A percentile compares a stretch with the other conserved stretches of the same genome.
Evolutionary conservation across 2,797 vertebrate species (phyloP).

Genomic region (Acanthurus tractus): DNA sequence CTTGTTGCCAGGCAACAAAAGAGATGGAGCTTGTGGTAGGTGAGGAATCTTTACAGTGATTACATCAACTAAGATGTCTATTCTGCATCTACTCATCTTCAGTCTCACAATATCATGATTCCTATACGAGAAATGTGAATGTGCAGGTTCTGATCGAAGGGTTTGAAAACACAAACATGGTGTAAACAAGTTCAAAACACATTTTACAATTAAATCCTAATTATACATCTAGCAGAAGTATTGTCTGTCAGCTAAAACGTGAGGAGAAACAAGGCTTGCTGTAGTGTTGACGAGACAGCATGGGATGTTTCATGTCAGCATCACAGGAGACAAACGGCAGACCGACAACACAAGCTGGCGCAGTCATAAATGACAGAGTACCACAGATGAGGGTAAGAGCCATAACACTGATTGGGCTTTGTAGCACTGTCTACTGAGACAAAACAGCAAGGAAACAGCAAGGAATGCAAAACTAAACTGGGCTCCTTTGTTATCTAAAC

Average conservation of each 20-base stretch:
- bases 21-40: slow-evolving; percentile 38
- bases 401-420: slow-evolving; percentile 41
- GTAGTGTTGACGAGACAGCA: slow-evolving; percentile 42
- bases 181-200: not conserved
- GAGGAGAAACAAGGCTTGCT: slow-evolving; percentile 29
- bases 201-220: slow-evolving; percentile 39
- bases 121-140: not conserved
- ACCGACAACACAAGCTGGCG: slow-evolving; percentile 61
- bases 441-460: not conserved
- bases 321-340: slow-evolving; percentile 56
- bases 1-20: slow-evolving; percentile 82
- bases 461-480: slow-evolving; percentile 7
- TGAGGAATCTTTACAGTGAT: slow-evolving; percentile 55
- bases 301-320: slow-evolving; percentile 56
- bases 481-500: not conserved
- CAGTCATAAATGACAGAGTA: slow-evolving; percentile 61
- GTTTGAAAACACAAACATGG: slow-evolving; percentile 7
- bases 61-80: slow-evolving; percentile 23
- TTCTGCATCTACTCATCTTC: slow-evolving; percentile 21
- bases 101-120: slow-evolving; percentile 9
- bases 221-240: slow-evolving; percentile 24
- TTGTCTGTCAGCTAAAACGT: slow-evolving; percentile 16
- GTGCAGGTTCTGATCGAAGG: not conserved
- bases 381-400: slow-evolving; percentile 27
- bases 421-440: slow-evolving; percentile 20